A percentile compares a stretch with the other conserved stretches of the same genome.
These are phyloP conservation scores for Tympanoctomys barrerae DNA, from an alignment of 2,797 vertebrate genomes.

Conservation along the genomic window DNA sequence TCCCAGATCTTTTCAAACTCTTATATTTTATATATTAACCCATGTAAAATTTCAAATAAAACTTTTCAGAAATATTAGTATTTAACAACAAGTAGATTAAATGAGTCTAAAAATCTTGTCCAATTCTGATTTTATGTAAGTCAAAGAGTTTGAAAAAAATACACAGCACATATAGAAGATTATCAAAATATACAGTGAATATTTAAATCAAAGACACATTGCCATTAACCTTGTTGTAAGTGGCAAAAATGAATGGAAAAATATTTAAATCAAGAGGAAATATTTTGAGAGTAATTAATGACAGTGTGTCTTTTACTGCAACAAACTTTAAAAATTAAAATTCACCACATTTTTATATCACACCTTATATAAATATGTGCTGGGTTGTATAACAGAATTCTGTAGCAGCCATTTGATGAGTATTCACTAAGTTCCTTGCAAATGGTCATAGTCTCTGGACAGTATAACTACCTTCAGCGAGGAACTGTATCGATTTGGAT, in stretches of 20 bases:
- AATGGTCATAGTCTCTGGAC: background rate
- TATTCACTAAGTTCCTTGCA: conserved; percentile 27
- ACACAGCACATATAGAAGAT: background rate
- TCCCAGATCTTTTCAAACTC: background rate
- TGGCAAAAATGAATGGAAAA: background rate
- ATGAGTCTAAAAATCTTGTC: background rate
- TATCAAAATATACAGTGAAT: background rate
- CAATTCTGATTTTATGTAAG: background rate
- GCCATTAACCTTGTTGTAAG: background rate
- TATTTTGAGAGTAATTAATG: background rate
- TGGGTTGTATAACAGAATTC: background rate
- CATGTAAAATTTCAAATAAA: conserved; percentile 18
- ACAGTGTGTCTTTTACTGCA: background rate
- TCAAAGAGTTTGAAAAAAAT: background rate
- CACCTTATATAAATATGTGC: background rate
- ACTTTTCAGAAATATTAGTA: background rate
- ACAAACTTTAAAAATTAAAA: background rate
- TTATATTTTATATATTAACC: background rate
- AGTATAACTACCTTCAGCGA: background rate
- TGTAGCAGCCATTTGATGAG: background rate
- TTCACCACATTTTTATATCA: background rate
- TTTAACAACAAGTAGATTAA: background rate
- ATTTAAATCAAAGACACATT: background rate
- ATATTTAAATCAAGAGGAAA: background rate
- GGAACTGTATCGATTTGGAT: background rate